Base-by-base conservation (phyloP, 2,113 vertebrate genomes). In the Apteryx mantelli region DNA sequence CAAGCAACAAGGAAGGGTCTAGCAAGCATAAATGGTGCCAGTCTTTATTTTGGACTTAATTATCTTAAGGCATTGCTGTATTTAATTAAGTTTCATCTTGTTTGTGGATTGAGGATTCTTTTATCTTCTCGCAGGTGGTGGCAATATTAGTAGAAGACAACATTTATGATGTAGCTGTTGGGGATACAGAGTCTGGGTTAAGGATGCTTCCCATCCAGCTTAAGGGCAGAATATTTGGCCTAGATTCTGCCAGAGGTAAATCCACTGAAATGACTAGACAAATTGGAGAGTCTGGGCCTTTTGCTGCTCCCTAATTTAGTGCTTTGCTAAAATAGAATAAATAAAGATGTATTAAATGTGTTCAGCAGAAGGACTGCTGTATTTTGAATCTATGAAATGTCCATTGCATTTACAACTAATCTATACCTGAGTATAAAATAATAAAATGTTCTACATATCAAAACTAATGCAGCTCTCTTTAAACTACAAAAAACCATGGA, bases 171-270 rank as follows among this genome's bases (percentile, higher is more conserved):
- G 52, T 34, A 48, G 89, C 58, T 0, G 0, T 25, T 42, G 83
- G 18, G 82, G 80, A 92, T 83, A 64, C 40, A 61, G 40, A 63
- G 70, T 30, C 26, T 40, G 69, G 74, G 83, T 78, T 82, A 53
- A 11, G 44, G 42, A 34, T 21, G n/a, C n/a, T 32, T 63, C n/a
- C 46, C 19, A 11, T 52, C 24, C 61, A 89, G 95, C 90, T 91
- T 74, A 88, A 86, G 18, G 11, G 48, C 73, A 22, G 68, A 38
- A 68, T 28, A 46, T 76, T 85, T 95, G 95, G 86, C 94, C 96
- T 89, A 85, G 81, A 96, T 96, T 89, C 63, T 76, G 56, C 48
- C 74, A 61, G 86, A 73, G 61, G 70, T 48, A 84, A 97, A 95
- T 85, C 92, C 80, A 52, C 61, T 56, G 70, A 71, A 86, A 86